These are phyloP conservation scores for Eleutherodactylus coqui DNA, from an alignment of 2,797 vertebrate genomes.

Conservation along the genomic window DNA sequence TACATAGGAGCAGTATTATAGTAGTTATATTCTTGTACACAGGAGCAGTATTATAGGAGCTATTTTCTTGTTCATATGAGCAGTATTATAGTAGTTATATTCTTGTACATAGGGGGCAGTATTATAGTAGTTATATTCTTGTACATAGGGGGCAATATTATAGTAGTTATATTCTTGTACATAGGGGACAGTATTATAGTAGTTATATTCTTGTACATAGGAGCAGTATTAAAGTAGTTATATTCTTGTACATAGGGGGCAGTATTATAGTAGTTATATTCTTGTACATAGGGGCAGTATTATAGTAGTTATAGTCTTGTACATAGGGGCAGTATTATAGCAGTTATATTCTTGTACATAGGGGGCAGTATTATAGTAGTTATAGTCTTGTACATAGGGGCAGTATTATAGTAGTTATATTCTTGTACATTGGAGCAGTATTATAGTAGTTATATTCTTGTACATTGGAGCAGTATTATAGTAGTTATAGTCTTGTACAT, in stretches of 20 bases:
- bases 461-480: no score
- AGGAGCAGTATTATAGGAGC: neutral
- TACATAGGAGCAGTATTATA: neutral
- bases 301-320: no score
- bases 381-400: slow-evolving; percentile 1
- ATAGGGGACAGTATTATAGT: slow-evolving; percentile 14
- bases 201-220: slow-evolving; percentile 19
- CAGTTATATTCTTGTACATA: slow-evolving; percentile 7
- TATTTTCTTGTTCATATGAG: neutral
- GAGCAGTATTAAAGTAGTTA: slow-evolving; percentile 7
- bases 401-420: slow-evolving; percentile 15
- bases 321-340: slow-evolving; percentile 7
- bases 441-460: slow-evolving; percentile 5
- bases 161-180: slow-evolving; percentile 27
- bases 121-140: slow-evolving; percentile 14
- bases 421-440: neutral
- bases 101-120: neutral
- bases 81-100: slow-evolving; percentile 1
- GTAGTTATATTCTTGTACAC: slow-evolving; percentile 1
- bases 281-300: no score
- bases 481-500: no score
- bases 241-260: slow-evolving; percentile 12
- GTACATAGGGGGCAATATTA: slow-evolving; percentile 14
- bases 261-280: no score
- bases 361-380: slow-evolving; percentile 6